Evolutionary conservation across 2,888 invertebrate genomes (phyloP).

Genomic region (Philonicus albiceps): DNA sequence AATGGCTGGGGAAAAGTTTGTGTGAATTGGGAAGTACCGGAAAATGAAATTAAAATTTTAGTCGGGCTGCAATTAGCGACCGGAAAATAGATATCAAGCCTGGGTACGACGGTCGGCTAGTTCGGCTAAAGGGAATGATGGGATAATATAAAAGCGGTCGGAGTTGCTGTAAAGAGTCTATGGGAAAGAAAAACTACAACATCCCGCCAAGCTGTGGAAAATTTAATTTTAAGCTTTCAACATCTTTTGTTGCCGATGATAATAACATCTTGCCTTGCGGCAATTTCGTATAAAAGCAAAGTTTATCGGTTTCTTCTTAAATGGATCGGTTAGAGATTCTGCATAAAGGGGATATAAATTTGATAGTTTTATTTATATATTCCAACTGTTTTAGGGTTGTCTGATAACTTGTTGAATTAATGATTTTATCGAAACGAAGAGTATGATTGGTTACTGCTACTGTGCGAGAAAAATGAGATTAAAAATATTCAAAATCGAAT

Average conservation of each 20-base stretch:
- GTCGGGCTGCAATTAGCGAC: conserved; percentile 21
- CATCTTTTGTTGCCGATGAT: neutral
- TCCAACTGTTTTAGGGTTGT: no score
- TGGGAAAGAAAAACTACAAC: neutral
- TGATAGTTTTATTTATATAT: neutral
- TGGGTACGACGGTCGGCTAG: neutral
- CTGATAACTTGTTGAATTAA: no score
- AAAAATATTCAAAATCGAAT: no score
- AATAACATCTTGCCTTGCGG: neutral
- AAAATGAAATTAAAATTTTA: conserved; percentile 33
- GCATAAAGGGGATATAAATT: neutral
- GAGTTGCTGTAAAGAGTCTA: neutral
- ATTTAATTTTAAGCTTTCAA: neutral
- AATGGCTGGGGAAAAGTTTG: conserved; percentile 6
- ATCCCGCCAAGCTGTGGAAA: neutral
- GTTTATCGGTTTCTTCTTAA: neutral
- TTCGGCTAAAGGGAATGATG: neutral
- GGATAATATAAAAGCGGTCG: neutral
- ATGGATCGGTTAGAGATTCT: neutral
- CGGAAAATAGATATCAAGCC: conserved; percentile 15
- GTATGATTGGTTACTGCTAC: no score
- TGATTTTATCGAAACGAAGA: no score
- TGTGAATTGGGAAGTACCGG: conserved; percentile 17
- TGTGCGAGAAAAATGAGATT: no score
- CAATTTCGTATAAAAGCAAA: neutral